Percentiles rank a stretch among this genome's conserved stretches.
These are phyloP conservation scores for Pyrocephalus nanus DNA, from an alignment of 2,797 vertebrate genomes.

Conservation along the genomic window DNA sequence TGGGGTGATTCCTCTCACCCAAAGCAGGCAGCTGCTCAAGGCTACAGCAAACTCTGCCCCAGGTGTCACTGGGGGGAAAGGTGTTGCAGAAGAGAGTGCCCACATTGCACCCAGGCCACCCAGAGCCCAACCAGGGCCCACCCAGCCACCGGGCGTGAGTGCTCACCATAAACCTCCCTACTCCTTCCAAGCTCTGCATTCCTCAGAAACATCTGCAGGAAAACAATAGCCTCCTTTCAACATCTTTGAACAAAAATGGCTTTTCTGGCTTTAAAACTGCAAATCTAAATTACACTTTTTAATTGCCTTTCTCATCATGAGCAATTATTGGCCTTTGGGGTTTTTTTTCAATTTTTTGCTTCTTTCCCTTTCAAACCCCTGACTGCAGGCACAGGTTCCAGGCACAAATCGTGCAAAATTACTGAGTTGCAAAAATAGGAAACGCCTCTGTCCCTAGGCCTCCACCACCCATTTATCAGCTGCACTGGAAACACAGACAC, in stretches of 20 bases:
- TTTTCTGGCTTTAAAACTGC: background rate
- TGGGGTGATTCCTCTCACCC: accelerated
- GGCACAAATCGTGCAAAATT: background rate
- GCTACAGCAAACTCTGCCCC: background rate
- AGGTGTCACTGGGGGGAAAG: background rate
- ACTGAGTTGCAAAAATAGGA: background rate
- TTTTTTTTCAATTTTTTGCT: background rate
- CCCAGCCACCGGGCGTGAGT: accelerated
- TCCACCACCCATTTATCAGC: background rate
- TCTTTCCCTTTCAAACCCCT: background rate
- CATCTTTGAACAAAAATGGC: background rate
- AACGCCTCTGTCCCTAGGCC: background rate
- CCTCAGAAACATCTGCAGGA: background rate
- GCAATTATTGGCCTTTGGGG: background rate
- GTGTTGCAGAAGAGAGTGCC: background rate
- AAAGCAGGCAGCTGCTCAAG: background rate
- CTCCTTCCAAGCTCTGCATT: background rate
- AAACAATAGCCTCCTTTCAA: background rate
- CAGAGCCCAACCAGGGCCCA: background rate
- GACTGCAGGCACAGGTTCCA: background rate
- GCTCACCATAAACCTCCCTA: background rate
- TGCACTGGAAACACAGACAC: background rate
- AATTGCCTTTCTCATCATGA: background rate
- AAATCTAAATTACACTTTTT: background rate
- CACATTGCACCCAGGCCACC: accelerated